Evolutionary conservation across 2,888 invertebrate genomes (phyloP), one percentile per base, ranked within the genome.

Genomic region (Cataglyphis albicans): DNA sequence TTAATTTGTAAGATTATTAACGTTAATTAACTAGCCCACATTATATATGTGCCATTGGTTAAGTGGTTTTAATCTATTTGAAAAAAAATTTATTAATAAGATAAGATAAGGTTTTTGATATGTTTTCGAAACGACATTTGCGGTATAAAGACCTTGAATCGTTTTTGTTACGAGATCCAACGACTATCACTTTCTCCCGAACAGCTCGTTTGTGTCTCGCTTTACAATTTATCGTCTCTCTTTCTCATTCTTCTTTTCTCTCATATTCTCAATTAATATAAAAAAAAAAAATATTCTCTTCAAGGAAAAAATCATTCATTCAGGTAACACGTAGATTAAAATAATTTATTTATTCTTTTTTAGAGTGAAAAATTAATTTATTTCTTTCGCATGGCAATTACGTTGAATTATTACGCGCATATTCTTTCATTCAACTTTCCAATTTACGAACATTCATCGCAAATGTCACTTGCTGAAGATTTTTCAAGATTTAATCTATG

Each of bases 101-200:
- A 59, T 44, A 10, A 55, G 48, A 57, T 9, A 59, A 59, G 21
- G 7, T 32, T 5, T 7, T 7, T 25, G 12, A 68, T 68, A 44
- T 18, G 48, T 78, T 59, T 21, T 65, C 9, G 55, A 57, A 74
- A 67, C 29, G 25, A 12, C 9, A 57, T 44, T 35, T 48, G 41
- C 35, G 38, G 81, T 61, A 18, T 52, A 70, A 65, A 73, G 59
- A 63, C 74, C 82, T 88, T 67, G 68, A 88, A 73, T 73, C 61
- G 64, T 74, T 82, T 73, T 73, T 55, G 61, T 81, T 82, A 41
- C 67, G 73, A 81, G 78, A 82, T 82, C 81, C 59, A 67, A 84
- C 81, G 81, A 65, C 75, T 35, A 76, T 80, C 72, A 84, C 89
- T 89, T 89, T 89, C 89, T 86, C 89, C 41, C 61, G 52, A 52